phyloP scores from a whole-genome alignment of 2,888 invertebrate genomes.

The Clanis bilineata region DNA sequence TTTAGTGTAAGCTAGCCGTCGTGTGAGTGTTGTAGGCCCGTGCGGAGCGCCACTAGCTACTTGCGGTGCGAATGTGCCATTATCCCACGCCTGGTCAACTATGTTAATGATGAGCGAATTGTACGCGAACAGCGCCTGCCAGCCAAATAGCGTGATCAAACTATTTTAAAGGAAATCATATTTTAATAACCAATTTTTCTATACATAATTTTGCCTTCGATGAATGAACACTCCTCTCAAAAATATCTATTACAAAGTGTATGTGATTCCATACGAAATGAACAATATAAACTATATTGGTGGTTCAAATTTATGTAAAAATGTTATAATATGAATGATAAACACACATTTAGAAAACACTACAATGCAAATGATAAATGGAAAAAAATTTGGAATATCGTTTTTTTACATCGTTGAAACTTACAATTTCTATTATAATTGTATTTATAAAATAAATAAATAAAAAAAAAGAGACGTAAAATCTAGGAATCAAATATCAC shows the following conservation, averaged over 20 bases:
- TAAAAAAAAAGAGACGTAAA: neutral
- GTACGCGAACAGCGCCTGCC: constrained; percentile 6
- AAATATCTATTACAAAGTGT: neutral
- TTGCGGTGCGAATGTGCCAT: constrained; percentile 42
- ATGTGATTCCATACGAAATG: neutral
- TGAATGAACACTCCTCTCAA: neutral
- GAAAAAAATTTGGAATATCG: neutral
- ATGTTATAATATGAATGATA: neutral
- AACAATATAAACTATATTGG: too few relatives aligned
- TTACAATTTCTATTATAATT: neutral
- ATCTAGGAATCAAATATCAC: neutral
- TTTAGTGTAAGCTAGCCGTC: constrained; percentile 71
- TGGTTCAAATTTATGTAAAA: neutral
- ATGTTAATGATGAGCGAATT: constrained; percentile 13
- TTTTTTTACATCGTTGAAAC: neutral
- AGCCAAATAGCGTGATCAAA: constrained; percentile 11
- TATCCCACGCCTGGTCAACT: constrained; percentile 16
- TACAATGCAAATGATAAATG: neutral
- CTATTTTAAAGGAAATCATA: neutral
- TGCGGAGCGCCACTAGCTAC: constrained; percentile 61
- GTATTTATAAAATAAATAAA: neutral
- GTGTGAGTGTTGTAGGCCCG: constrained; percentile 59
- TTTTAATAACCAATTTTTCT: neutral
- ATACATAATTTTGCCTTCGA: neutral
- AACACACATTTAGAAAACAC: neutral